phyloP scores from a whole-genome alignment of 2,113 vertebrate genomes.

The Petrocephalus microphthalmus region DNA sequence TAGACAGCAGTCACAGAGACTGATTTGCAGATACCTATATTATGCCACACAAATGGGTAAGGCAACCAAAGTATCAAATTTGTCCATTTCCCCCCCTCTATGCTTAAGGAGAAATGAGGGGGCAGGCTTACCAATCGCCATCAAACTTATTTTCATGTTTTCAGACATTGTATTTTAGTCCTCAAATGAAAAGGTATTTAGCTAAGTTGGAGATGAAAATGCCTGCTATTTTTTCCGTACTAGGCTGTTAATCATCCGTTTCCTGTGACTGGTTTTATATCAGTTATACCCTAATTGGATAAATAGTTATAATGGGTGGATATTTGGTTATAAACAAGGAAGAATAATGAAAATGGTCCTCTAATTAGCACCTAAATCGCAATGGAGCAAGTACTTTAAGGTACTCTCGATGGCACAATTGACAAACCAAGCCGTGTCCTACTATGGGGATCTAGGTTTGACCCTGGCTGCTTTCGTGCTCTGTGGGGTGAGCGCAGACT shows the following conservation, averaged over 20 bases:
- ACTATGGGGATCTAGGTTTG: not conserved
- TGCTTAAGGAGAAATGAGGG: not conserved
- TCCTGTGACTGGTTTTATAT: not conserved
- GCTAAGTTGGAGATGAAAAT: not conserved
- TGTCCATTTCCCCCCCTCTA: not conserved
- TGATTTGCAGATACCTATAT: not conserved
- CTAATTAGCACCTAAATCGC: not conserved
- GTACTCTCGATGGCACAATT: not conserved
- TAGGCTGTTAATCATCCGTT: not conserved
- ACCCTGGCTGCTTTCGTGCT: not conserved
- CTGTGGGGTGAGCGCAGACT: not conserved
- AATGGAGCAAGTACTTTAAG: not conserved
- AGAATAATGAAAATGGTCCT: not conserved
- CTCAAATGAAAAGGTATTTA: not conserved
- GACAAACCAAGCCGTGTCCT: not conserved
- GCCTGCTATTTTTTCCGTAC: not conserved
- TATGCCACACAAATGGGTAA: not conserved
- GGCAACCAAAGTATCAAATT: not conserved
- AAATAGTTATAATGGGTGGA: not conserved
- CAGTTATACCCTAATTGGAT: not conserved
- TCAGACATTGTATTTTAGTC: not conserved
- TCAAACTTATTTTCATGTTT: not conserved
- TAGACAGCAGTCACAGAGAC: not conserved
- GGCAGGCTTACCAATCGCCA: not conserved
- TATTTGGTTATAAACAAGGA: not conserved